A percentile compares a stretch with the other conserved stretches of the same genome.
These are phyloP conservation scores for Chinchilla lanigera DNA, from an alignment of 2,113 vertebrate genomes.

Conservation along the genomic window DNA sequence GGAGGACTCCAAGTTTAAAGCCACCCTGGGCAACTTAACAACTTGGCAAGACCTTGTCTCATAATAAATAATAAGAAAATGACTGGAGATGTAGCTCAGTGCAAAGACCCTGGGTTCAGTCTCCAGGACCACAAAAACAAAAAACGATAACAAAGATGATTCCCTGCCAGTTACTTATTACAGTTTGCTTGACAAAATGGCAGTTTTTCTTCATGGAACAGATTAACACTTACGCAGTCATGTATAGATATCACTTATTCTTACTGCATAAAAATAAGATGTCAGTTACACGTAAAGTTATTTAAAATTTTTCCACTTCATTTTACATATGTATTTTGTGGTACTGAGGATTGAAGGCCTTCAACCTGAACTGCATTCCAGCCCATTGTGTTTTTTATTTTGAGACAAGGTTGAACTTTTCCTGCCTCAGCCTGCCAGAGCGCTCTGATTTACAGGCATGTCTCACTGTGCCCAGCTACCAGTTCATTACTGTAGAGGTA, in stretches of 20 bases:
- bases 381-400: not conserved
- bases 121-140: not conserved
- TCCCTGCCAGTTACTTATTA: not conserved
- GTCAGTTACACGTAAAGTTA: not conserved
- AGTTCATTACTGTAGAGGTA: not conserved
- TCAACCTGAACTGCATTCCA: not conserved
- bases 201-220: not conserved
- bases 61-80: not conserved
- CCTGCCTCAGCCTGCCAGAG: not conserved
- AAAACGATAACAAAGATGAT: not conserved
- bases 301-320: not conserved
- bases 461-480: not conserved
- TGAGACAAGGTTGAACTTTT: not conserved
- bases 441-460: not conserved
- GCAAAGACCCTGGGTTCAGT: not conserved
- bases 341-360: not conserved
- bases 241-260: not conserved
- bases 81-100: not conserved
- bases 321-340: not conserved
- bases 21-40: not conserved
- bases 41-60: not conserved
- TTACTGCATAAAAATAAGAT: not conserved
- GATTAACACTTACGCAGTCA: not conserved
- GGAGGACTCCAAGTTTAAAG: not conserved
- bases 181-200: not conserved